Evolutionary conservation across 2,888 invertebrate species (phyloP), one percentile per base, ranked within the genome.

Genomic region (Pedicia rivosa): DNA sequence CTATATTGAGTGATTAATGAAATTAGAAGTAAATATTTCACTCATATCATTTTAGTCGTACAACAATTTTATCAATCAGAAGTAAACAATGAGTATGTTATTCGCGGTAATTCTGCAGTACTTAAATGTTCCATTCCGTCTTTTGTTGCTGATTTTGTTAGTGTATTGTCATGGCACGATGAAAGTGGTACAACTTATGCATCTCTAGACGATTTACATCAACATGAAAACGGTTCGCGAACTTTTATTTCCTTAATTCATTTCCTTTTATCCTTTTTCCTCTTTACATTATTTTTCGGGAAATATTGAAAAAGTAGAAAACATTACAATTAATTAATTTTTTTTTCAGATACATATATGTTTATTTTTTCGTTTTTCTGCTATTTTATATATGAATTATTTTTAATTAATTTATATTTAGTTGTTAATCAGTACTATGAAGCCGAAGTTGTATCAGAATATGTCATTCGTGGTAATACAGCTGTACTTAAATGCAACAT

Each of bases 371-470:
- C 19, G 22, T 31, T 25, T 16, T 14, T 12, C 14, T 14, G 8
- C 14, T 31, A 19, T 31, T 3, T 3, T 27, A 12, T 31, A 20
- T 6, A 20, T 20, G 8, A 10, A 3, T 10, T 24, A 10, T 24
- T 24, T 10, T 24, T 24, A 10, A 5, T 24, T 3, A 30, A 39
- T 39, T 30, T 22, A 31, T 22, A 20, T 35, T 44, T 71, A 88
- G 87, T 87, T 57, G 86, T 87, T 41, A 79, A 81, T 54, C 86
- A 88, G 63, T 82, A 78, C 59, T 88, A 84, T 60, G 83, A 86
- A 61, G 80, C 83, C 28, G 86, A 87, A 64, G 80, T 81, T 47
- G 82, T 86, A 46, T 84, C 86, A 44, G 87, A 88, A 57, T 86
- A 87, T 62, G 86, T 87, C 29, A 87, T 88, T 49, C 72, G 78